Evolutionary conservation across 1,140 invertebrate species (phyloP).

Genomic region (Delia radicum): DNA sequence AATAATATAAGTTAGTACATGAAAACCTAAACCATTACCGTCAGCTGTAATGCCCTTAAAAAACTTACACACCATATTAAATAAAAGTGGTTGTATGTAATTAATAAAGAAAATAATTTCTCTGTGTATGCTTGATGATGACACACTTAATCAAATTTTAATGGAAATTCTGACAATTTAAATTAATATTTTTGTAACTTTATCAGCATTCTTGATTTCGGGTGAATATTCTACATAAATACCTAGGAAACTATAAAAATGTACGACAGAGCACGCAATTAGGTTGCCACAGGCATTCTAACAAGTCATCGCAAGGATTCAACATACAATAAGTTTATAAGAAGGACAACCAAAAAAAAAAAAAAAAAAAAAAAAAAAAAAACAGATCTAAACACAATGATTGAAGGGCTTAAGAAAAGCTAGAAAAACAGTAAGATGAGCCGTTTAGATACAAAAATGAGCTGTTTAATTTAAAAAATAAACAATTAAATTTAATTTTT

Average conservation of each 20-base stretch:
- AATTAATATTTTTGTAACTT: conserved; percentile 5
- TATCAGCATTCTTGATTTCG: not conserved
- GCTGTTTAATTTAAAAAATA: too few species aligned
- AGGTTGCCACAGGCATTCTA: conserved; percentile 20
- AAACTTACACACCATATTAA: not conserved
- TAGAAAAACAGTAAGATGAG: too few species aligned
- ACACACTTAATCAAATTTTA: conserved; percentile 3
- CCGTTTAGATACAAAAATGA: too few species aligned
- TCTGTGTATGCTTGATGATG: too few species aligned
- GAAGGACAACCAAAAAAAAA: too few species aligned
- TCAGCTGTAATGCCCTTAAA: not conserved
- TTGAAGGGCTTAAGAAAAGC: too few species aligned
- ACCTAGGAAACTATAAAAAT: not conserved
- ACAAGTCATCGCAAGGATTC: conserved; percentile 3
- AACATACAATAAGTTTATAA: not conserved
- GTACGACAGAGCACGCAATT: conserved; percentile 3
- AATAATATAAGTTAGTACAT: not conserved
- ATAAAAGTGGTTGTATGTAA: not conserved
- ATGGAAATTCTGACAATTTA: conserved; percentile 9
- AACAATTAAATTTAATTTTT: too few species aligned
- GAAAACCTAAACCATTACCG: not conserved
- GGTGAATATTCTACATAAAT: not conserved
- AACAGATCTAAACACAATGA: too few species aligned
- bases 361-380: too few species aligned
- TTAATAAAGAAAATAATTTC: not conserved